Percentiles rank a stretch among this genome's conserved stretches.
These are phyloP conservation scores for Thunnus maccoyii DNA, from an alignment of 2,113 vertebrate genomes.

Conservation along the genomic window DNA sequence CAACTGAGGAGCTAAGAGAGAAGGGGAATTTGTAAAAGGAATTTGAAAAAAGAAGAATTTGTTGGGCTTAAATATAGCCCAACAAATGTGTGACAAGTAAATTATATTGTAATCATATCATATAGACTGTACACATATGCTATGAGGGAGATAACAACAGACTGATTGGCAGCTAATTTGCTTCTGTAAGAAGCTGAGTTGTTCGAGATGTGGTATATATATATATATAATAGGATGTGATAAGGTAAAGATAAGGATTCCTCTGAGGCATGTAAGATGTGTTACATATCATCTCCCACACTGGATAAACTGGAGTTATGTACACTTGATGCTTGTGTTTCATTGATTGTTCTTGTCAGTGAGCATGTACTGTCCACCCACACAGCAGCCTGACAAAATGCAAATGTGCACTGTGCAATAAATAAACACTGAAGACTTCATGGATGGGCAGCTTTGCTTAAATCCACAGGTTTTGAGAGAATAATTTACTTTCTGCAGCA, in stretches of 20 bases:
- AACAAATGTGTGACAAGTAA: background rate
- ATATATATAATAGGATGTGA: too few relatives aligned
- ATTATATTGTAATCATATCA: background rate
- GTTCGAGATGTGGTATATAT: too few relatives aligned
- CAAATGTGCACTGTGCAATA: slow-evolving; percentile 1
- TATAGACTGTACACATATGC: background rate
- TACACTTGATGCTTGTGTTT: too few relatives aligned
- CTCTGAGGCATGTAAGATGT: too few relatives aligned
- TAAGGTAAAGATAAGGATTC: too few relatives aligned
- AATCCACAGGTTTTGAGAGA: background rate
- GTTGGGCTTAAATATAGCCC: too few relatives aligned
- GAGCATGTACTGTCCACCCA: background rate
- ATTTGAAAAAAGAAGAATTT: too few relatives aligned
- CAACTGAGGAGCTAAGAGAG: too few relatives aligned
- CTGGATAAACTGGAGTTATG: too few relatives aligned
- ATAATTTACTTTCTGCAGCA: background rate
- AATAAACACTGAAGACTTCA: slow-evolving; percentile 18
- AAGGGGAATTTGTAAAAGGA: too few relatives aligned
- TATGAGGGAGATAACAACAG: background rate
- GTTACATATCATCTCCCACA: too few relatives aligned
- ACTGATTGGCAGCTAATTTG: background rate
- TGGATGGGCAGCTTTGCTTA: slow-evolving; percentile 28
- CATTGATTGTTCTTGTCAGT: background rate
- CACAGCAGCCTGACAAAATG: slow-evolving; percentile 15
- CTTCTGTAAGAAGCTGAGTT: background rate